Base-by-base conservation (phyloP, 2,888 invertebrate species). In the Entomobrya proxima region DNA sequence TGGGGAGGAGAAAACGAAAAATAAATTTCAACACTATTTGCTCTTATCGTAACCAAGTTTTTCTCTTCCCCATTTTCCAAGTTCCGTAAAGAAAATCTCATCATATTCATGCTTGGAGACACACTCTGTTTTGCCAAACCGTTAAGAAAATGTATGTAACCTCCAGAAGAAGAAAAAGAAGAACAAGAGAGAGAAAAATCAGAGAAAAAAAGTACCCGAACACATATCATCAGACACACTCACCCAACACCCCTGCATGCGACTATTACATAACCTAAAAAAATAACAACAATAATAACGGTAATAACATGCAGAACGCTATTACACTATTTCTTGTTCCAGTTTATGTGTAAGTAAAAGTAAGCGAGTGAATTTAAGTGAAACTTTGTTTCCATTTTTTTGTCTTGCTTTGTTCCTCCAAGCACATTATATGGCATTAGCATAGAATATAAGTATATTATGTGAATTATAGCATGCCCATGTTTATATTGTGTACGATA, bases 31-130 rank as follows among this genome's bases (percentile, higher is more conserved):
- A 24, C 9, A 67, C 61, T 61, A 61, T 61, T 67, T 67, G 37
- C 24, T 40, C 13, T 67, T 67, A 67, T 67, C 40, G 7, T 67
- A 67, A 67, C 67, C 67, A 67, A 67, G 15, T 67, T 67, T 67
- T 67, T 67, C 55, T 15, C 52, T 21, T 21, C 52, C 24, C 15
- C 52, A 7, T 32, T 61, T 61, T 40, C 67, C 21, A n/a, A 67
- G 67, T 40, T 52, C n/a, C 27, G 24, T n/a, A 18, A 40, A 67
- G 40, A 67, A 67, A 67, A 67, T 67, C 67, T 67, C 67, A 64
- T 64, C 64, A 67, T 67, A 67, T 67, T 67, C 67, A 67, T 67
- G 67, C 67, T 67, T 67, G 40, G 24, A 67, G 37, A 67, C 40
- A 67, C 67, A 67, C 67, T 24, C 67, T 21, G 15, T 40, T 21